These are phyloP conservation scores for Pangasius sanitwongsei DNA, from an alignment of 2,797 vertebrate genomes.

Conservation along the genomic window DNA sequence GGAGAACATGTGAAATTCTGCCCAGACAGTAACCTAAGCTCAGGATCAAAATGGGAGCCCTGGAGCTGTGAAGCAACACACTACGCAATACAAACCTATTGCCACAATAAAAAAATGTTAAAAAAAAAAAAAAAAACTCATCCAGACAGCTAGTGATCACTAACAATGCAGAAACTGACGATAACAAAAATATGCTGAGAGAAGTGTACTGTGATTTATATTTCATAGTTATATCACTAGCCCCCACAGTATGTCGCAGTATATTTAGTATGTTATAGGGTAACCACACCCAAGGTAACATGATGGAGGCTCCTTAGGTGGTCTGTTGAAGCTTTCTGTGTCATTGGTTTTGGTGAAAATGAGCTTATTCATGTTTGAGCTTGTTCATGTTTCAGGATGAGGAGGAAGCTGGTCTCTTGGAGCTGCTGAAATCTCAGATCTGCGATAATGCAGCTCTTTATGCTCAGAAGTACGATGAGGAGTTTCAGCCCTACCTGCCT, in stretches of 20 bases:
- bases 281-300: background rate
- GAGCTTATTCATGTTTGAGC: background rate
- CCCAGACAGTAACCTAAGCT: background rate
- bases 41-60: background rate
- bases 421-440: constrained; percentile 96
- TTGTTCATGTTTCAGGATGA: constrained; percentile 82
- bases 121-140: background rate
- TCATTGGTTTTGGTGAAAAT: background rate
- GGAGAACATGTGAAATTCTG: background rate
- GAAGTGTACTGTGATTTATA: too few relatives aligned
- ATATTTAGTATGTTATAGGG: background rate
- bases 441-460: constrained; percentile 98
- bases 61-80: background rate
- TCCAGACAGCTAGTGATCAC: background rate
- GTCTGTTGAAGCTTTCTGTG: background rate
- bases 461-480: constrained; percentile 98
- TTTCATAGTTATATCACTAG: background rate
- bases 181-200: background rate
- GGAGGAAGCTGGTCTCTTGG: constrained; percentile 95
- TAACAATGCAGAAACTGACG: background rate
- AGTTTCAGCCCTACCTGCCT: constrained; percentile 94
- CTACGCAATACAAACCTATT: background rate
- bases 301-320: too few relatives aligned
- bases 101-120: background rate
- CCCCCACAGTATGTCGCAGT: background rate